phyloP scores from a whole-genome alignment of 2,797 vertebrate genomes.

The Microctenopoma lineatum region DNA sequence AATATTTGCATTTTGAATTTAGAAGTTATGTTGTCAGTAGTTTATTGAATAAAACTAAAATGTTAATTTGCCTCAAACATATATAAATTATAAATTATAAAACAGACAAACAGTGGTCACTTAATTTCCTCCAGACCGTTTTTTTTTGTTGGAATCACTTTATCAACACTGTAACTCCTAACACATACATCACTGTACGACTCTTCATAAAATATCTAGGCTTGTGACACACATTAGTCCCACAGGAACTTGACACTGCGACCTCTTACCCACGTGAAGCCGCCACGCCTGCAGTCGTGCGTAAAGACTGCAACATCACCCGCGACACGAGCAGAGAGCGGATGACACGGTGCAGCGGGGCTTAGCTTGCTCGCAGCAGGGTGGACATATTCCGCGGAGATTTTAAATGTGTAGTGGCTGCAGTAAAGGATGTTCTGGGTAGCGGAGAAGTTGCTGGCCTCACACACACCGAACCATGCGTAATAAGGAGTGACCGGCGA shows the following conservation, averaged over 20 bases:
- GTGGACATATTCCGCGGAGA: neutral
- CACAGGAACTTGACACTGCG: constrained; percentile 13
- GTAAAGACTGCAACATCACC: constrained; percentile 51
- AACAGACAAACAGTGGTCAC: too few species aligned
- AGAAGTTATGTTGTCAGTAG: too few species aligned
- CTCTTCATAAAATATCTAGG: too few species aligned
- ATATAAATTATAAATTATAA: too few species aligned
- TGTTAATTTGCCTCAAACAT: too few species aligned
- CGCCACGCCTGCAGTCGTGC: constrained; percentile 59
- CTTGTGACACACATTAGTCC: neutral
- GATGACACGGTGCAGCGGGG: constrained; percentile 12
- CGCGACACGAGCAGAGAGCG: neutral
- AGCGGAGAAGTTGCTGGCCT: constrained; percentile 14
- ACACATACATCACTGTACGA: too few species aligned
- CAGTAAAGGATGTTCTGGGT: constrained; percentile 17
- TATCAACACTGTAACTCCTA: neutral
- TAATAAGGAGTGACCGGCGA: constrained; percentile 44
- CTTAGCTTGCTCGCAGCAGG: neutral
- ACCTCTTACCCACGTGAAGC: constrained; percentile 43
- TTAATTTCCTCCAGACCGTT: too few species aligned
- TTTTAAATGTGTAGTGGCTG: constrained; percentile 25
- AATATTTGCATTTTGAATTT: too few species aligned
- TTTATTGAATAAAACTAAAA: too few species aligned
- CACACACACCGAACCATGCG: constrained; percentile 44
- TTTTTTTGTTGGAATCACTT: too few species aligned